phyloP scores from a whole-genome alignment of 2,797 vertebrate genomes.

The Tangara arthus region DNA sequence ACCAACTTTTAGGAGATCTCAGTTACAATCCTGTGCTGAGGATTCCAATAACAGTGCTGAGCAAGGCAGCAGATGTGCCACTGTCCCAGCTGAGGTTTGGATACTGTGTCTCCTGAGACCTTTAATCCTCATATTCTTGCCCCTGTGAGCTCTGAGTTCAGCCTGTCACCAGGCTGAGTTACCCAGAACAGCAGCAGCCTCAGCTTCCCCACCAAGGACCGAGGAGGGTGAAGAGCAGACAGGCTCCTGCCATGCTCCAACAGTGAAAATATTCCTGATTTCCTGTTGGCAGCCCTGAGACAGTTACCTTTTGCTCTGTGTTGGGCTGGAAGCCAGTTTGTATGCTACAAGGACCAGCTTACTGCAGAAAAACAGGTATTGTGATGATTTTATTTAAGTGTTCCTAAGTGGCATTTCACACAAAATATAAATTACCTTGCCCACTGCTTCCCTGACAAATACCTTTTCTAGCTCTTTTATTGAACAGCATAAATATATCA shows the following conservation, averaged over 20 bases:
- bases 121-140: background rate
- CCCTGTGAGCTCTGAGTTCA: background rate
- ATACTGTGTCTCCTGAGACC: background rate
- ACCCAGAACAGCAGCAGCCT: fast-evolving
- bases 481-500: background rate
- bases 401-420: background rate
- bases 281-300: background rate
- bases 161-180: background rate
- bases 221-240: fast-evolving
- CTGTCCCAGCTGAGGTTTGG: background rate
- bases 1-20: background rate
- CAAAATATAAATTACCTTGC: background rate
- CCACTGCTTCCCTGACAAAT: background rate
- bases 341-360: background rate
- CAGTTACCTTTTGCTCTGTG: fast-evolving
- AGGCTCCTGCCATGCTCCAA: fast-evolving
- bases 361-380: background rate
- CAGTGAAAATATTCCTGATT: background rate
- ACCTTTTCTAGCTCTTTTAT: background rate
- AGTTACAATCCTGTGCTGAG: background rate
- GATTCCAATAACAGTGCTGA: background rate
- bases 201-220: background rate
- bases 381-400: background rate
- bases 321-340: background rate
- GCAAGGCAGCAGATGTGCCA: background rate